phyloP scores from a whole-genome alignment of 2,113 vertebrate genomes.

The Centropus bengalensis region DNA sequence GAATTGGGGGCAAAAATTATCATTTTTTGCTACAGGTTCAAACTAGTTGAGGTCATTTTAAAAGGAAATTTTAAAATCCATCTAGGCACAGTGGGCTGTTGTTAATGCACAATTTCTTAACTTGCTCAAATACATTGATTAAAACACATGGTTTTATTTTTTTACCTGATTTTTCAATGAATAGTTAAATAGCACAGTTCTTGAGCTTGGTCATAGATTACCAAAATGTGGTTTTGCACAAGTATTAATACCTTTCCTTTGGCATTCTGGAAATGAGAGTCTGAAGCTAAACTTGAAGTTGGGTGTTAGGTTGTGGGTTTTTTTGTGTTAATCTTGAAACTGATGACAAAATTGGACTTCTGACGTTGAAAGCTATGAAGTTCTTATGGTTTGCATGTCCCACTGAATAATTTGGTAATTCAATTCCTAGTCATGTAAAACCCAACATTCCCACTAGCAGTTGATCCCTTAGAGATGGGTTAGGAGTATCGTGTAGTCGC shows the following conservation, averaged over 20 bases:
- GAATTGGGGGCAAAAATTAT: background rate
- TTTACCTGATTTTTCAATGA: background rate
- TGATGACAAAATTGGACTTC: background rate
- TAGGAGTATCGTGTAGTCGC: background rate
- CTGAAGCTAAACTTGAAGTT: background rate
- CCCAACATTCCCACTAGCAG: background rate
- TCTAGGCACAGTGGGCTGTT: background rate
- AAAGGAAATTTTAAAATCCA: background rate
- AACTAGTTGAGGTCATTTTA: background rate
- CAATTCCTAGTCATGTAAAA: background rate
- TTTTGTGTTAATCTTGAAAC: background rate
- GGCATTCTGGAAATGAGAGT: background rate
- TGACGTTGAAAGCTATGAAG: background rate
- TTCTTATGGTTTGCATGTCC: background rate
- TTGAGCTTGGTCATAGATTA: background rate
- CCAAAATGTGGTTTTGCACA: background rate
- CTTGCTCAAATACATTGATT: background rate
- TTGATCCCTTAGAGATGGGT: background rate
- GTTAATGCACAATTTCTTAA: background rate
- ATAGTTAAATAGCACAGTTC: background rate
- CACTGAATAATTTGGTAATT: background rate
- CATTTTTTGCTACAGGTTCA: background rate
- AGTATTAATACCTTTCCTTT: background rate
- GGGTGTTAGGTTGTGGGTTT: background rate
- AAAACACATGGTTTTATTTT: background rate